These are phyloP conservation scores for Cataglyphis livida DNA, from an alignment of 2,888 invertebrate genomes.

Conservation along the genomic window DNA sequence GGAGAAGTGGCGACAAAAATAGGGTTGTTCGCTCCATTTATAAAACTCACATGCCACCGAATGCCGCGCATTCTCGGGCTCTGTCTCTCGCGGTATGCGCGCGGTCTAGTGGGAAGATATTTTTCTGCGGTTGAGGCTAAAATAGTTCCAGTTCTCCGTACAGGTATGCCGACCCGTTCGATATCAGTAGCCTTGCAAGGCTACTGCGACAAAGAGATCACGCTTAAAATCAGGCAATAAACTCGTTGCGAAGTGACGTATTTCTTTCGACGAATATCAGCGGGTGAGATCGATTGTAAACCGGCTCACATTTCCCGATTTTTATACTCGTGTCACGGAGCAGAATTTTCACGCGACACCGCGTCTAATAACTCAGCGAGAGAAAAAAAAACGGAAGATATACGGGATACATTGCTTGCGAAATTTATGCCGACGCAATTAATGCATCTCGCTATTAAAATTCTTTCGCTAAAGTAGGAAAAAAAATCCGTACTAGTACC, in stretches of 20 bases:
- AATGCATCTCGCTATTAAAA: conserved; percentile 6
- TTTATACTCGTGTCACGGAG: conserved; percentile 50
- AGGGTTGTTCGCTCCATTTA: conserved; percentile 49
- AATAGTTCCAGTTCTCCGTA: conserved; percentile 65
- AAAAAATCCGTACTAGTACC: background rate
- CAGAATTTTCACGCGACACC: conserved; percentile 41
- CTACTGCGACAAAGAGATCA: conserved; percentile 73
- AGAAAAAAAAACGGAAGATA: conserved; percentile 18
- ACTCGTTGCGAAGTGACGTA: conserved; percentile 71
- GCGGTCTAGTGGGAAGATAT: conserved; percentile 61
- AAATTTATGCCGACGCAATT: conserved; percentile 29
- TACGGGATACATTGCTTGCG: background rate
- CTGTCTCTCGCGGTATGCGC: conserved; percentile 33
- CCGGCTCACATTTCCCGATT: conserved; percentile 57
- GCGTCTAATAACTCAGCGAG: conserved; percentile 56
- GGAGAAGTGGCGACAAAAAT: conserved; percentile 58
- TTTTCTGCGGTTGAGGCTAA: conserved; percentile 65
- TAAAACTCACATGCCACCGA: conserved; percentile 49
- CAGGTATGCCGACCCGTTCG: conserved; percentile 58
- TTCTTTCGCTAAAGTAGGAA: background rate
- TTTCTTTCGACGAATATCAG: conserved; percentile 62
- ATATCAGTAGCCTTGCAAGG: conserved; percentile 74
- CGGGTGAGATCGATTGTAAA: conserved; percentile 34
- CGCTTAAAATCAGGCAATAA: conserved; percentile 69
- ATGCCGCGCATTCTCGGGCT: conserved; percentile 61